A percentile compares a stretch with the other conserved stretches of the same genome.
Conservation (phyloP, 1,140 invertebrate genomes). For the Ctenoplectra terminalis region DNA sequence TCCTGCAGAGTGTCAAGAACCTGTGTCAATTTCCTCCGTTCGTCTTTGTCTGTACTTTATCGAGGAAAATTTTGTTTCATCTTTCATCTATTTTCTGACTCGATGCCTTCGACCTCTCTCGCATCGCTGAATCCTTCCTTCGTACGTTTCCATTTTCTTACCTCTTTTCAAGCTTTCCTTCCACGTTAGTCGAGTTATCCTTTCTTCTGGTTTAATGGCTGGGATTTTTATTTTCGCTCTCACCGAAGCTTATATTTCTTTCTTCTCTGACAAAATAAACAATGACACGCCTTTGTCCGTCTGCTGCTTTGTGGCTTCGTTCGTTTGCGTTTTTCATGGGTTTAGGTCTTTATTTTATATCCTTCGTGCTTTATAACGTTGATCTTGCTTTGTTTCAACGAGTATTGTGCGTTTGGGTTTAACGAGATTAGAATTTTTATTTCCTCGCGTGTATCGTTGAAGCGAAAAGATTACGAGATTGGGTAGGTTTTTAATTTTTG, state of each 20-base stretch:
- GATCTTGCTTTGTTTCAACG: not conserved
- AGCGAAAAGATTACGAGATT: no score
- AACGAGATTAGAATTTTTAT: no score
- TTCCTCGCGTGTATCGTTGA: no score
- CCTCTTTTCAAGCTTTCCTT: no score
- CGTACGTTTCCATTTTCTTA: not conserved
- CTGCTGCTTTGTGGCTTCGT: not conserved
- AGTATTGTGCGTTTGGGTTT: not conserved
- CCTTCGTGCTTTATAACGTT: not conserved
- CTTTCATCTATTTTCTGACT: slow-evolving; percentile 32
- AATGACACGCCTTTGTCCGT: not conserved
- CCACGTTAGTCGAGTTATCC: slow-evolving; percentile 10
- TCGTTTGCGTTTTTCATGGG: not conserved
- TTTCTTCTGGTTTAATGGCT: not conserved
- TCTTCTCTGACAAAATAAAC: not conserved
- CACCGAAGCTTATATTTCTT: not conserved
- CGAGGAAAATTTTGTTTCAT: slow-evolving; percentile 26
- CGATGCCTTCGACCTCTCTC: not conserved
- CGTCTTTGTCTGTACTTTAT: not conserved
- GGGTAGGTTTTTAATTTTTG: no score
- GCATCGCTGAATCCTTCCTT: not conserved
- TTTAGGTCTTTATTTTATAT: no score
- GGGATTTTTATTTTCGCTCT: not conserved
- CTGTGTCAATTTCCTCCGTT: not conserved
- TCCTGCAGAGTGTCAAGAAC: not conserved